Evolutionary conservation across 2,113 vertebrate species (phyloP), one percentile per base, ranked within the genome.

Genomic region (Campylomormyrus tamandua): DNA sequence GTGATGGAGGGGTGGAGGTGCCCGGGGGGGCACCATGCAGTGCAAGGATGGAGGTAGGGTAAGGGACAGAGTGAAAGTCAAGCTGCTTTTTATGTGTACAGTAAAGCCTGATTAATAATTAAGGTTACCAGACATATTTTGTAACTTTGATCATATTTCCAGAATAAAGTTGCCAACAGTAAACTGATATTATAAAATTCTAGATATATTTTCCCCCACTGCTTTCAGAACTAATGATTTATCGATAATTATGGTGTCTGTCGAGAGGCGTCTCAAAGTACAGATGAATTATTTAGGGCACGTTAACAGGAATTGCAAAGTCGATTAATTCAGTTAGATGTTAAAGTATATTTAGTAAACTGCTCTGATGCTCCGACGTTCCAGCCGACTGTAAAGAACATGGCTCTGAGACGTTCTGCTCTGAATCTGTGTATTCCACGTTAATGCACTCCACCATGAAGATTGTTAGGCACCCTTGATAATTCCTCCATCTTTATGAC

Each of bases 251-350:
- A 24, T 13, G 24, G 45, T 85, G 46, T 19, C 17, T 85, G 83
- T 17, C 15, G 31, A 39, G 21, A 85, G 45, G 45, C 45, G 46
- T 19, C 83, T 48, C 83, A 48, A 50, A 85, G n/a, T n/a, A 85
- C 45, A 85, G 83, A 49, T 49, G 83, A 85, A 85, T 50, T 50
- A 85, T 85, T 85, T 85, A 85, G 46, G 24, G 83, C 83, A n/a
- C 2, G 83, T 85, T 13, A 85, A n/a, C 83, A 50, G 83, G 24
- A 48, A 85, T n/a, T 21, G 48, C 83, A 21, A 7, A n/a, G 39
- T 48, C 21, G n/a, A 85, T 85, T 85, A 85, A 85, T 49, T 31
- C 45, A 48, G 45, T 48, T 85, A 50, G 45, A 85, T 49, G 24
- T 77, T 77, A 77, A 77, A 42, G 27, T 39, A 24, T 49, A 27